Conservation (phyloP, 2,113 vertebrate genomes). For the Girardinichthys multiradiatus region DNA sequence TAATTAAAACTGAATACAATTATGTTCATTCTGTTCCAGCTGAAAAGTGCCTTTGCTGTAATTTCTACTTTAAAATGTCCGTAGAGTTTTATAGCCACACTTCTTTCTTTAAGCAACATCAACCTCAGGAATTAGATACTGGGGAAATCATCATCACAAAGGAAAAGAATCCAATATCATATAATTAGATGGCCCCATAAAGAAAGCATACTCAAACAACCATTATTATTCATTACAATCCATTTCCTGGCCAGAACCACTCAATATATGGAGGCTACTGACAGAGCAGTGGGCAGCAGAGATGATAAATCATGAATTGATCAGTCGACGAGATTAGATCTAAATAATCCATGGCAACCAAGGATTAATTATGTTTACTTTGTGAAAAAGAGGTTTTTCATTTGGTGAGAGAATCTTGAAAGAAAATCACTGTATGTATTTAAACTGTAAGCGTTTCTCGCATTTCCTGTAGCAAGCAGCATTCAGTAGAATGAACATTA, state of each 20-base stretch:
- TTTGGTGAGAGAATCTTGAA: too few relatives aligned
- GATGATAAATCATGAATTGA: conserved; percentile 23
- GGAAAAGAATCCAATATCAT: conserved; percentile 50
- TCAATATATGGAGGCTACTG: conserved; percentile 24
- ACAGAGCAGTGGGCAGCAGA: conserved; percentile 11
- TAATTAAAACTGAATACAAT: conserved; percentile 5
- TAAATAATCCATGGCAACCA: conserved; percentile 6
- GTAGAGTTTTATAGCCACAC: conserved; percentile 19
- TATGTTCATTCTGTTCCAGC: conserved; percentile 8
- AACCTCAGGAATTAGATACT: conserved; percentile 48
- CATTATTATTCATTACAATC: conserved; percentile 57
- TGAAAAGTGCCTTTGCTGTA: conserved; percentile 11
- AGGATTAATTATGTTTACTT: conserved; percentile 17
- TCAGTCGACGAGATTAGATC: conserved; percentile 3
- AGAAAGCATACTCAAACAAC: conserved; percentile 41
- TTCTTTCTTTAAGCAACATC: conserved; percentile 25
- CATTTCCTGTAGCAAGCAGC: conserved; percentile 1
- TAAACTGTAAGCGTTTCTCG: not conserved
- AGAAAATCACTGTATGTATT: too few relatives aligned
- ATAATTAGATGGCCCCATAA: conserved; percentile 61
- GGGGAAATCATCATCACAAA: conserved; percentile 46
- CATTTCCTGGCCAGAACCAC: conserved; percentile 28
- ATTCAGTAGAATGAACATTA: conserved; percentile 3
- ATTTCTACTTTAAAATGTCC: conserved; percentile 7
- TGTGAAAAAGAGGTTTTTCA: not conserved